Evolutionary conservation across 92 coral and sea anemone species (phyloP).

Genomic region (Zoanthus sociatus): DNA sequence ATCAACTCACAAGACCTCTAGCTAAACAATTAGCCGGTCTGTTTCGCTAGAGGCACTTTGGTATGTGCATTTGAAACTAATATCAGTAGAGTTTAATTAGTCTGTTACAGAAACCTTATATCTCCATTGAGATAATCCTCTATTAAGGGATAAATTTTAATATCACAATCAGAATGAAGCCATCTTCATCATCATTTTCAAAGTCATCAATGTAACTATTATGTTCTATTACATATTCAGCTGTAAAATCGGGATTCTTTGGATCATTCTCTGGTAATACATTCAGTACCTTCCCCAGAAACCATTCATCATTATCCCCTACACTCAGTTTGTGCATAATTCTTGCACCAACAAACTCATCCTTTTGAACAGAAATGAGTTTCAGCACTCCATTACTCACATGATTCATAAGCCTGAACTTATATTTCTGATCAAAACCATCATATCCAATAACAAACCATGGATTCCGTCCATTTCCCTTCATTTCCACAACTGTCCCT

Average conservation of each 20-base stretch:
- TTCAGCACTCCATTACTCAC: not conserved
- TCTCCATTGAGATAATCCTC: conserved; percentile 37
- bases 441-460: conserved; percentile 32
- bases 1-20: conserved; percentile 35
- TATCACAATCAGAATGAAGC: conserved; percentile 23
- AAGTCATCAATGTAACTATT: not conserved
- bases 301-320: conserved; percentile 34
- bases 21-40: conserved; percentile 40
- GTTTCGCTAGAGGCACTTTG: conserved; percentile 33
- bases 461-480: conserved; percentile 28
- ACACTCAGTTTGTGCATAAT: conserved; percentile 31
- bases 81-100: not conserved
- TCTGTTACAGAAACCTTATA: conserved; percentile 27
- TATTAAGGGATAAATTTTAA: conserved; percentile 30
- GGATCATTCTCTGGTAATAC: conserved; percentile 36
- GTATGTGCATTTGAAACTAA: not conserved
- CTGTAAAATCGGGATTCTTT: conserved; percentile 35
- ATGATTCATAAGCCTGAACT: conserved; percentile 19
- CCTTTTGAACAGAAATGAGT: conserved; percentile 10
- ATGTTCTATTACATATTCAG: conserved; percentile 7
- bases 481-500: conserved; percentile 35
- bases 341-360: conserved; percentile 39
- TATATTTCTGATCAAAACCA: conserved; percentile 37
- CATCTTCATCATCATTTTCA: conserved; percentile 25
- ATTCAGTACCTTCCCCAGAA: conserved; percentile 24